A percentile compares a stretch with the other conserved stretches of the same genome.
phyloP scores from a whole-genome alignment of 1,140 invertebrate genomes.

The Pteromalus puparum region DNA sequence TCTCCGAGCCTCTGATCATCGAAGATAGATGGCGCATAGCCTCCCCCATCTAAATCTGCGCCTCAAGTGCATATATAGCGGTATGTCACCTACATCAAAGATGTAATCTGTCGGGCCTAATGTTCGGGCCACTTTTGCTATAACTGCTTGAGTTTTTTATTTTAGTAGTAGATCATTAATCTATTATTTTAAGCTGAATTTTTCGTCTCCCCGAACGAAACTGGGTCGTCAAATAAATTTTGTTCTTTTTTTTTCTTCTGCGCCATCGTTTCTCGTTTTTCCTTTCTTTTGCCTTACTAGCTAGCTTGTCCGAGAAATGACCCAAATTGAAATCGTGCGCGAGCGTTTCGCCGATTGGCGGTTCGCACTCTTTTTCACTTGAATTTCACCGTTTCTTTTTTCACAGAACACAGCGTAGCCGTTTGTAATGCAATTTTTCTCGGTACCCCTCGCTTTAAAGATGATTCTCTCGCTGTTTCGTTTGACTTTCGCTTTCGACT shows the following conservation, averaged over 20 bases:
- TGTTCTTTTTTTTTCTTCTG: conserved; percentile 28
- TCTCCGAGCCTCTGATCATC: no score
- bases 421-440: conserved; percentile 12
- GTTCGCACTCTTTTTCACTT: conserved; percentile 26
- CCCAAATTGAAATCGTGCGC: conserved; percentile 35
- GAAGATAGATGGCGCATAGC: no score
- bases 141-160: no score
- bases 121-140: no score
- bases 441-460: conserved; percentile 4
- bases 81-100: no score
- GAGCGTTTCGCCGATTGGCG: conserved; percentile 49
- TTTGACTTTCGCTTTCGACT: not conserved
- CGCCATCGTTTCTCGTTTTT: not conserved
- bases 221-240: conserved; percentile 73
- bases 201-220: conserved; percentile 69
- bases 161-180: no score
- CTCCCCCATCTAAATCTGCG: no score
- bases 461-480: not conserved
- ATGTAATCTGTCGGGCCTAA: no score
- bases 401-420: not conserved
- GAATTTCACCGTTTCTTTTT: not conserved
- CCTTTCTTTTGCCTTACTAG: not conserved
- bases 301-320: conserved; percentile 11
- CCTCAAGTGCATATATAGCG: no score
- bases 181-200: no score